A percentile compares a stretch with the other conserved stretches of the same genome.
These are phyloP conservation scores for Planiliza haematocheilus DNA, from an alignment of 2,113 vertebrate species.

Conservation along the genomic window DNA sequence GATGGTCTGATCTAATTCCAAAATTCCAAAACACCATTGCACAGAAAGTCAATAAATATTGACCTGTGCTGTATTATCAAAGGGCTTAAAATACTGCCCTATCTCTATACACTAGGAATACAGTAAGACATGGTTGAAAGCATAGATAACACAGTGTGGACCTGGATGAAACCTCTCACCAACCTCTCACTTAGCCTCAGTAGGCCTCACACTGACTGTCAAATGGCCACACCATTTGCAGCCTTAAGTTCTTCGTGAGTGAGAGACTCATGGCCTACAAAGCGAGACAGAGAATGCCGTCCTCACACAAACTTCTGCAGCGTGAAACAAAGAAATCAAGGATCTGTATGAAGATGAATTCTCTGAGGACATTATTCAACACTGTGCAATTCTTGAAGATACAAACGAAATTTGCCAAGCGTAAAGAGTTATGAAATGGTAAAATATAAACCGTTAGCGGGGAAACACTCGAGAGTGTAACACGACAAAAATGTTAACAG, in stretches of 20 bases:
- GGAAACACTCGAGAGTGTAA: conserved; percentile 43
- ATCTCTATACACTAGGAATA: not conserved
- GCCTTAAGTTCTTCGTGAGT: not conserved
- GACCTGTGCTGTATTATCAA: not conserved
- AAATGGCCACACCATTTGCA: conserved; percentile 42
- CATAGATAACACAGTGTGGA: conserved; percentile 15
- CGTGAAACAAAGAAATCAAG: conserved; percentile 13
- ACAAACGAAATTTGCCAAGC: conserved; percentile 1
- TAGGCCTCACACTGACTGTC: conserved; percentile 34
- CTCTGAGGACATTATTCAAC: conserved; percentile 52
- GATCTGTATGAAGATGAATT: conserved; percentile 15
- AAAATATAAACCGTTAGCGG: conserved; percentile 49
- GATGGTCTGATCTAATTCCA: not conserved
- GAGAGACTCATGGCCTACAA: no score
- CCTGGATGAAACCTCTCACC: conserved; percentile 17
- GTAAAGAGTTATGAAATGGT: conserved; percentile 35
- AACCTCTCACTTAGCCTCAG: conserved; percentile 35
- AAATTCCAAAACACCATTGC: not conserved
- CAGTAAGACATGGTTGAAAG: conserved; percentile 26
- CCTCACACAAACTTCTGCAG: conserved; percentile 13
- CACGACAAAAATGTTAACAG: conserved; percentile 62
- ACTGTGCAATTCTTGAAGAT: conserved; percentile 43
- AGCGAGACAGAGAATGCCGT: conserved; percentile 12
- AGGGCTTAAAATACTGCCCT: not conserved
- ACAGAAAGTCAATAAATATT: conserved; percentile 7